Evolutionary conservation across 2,113 vertebrate genomes (phyloP), one percentile per base, ranked within the genome.

Genomic region (Pachyramphus minor): DNA sequence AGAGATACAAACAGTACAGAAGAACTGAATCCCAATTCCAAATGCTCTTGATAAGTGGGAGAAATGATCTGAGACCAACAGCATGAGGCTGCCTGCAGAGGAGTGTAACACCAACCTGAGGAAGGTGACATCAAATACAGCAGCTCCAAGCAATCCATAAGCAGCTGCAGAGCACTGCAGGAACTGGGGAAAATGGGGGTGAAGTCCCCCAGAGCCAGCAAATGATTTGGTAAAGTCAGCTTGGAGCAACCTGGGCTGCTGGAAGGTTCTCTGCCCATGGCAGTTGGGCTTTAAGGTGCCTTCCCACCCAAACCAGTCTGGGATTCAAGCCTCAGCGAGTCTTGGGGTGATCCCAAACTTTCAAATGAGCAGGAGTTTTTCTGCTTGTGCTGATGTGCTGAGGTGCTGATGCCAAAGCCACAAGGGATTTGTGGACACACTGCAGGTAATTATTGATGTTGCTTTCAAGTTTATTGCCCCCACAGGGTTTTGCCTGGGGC

Each of bases 11-110:
- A 28, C n/a, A 16, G 82, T 68, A 16, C 79, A 30, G 85, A 68
- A 74, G 44, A n/a, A 42, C 50, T 85, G 85, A 52, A 88, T 80
- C 76, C n/a, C 63, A 77, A 12, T 50, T 80, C 76, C 28, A 80
- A 95, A 66, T 23, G 15, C 79, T 91, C 58, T 68, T 87, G 90
- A 39, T 73, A 76, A 83, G 49, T 83, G 82, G 75, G 67, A 88
- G 90, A 92, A 94, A 83, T 80, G 53, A 62, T 84, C 85, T 88
- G 85, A 93, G 93, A 91, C 88, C 67, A 21, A n/a, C 14, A 78
- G 74, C 30, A 11, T 60, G 58, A 58, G 45, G 37, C 24, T 94
- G 63, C 75, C 78, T 11, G 24, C 69, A 49, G 69, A 47, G 84
- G 33, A 55, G 31, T 14, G 39, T 2, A 12, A 58, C 1, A 2